Conservation (phyloP, 1,140 invertebrate genomes). For the Agrilus planipennis region DNA sequence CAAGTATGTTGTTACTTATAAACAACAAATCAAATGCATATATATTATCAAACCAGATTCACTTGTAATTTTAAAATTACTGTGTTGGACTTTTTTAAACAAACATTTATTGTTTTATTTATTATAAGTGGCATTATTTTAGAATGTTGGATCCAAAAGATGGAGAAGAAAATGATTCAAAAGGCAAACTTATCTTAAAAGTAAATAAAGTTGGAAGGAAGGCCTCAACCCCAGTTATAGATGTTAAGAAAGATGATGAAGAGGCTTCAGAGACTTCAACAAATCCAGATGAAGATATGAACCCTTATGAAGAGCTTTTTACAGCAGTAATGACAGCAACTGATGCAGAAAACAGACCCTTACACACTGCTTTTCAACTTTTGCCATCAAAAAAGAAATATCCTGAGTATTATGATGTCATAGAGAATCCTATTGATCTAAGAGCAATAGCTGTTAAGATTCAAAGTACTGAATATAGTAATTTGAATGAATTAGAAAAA, state of each 20-base stretch:
- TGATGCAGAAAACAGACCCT: constrained; percentile 60
- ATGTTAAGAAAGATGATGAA: constrained; percentile 39
- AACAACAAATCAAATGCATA: background rate
- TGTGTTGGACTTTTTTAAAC: background rate
- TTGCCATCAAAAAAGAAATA: constrained; percentile 85
- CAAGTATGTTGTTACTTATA: constrained; percentile 23
- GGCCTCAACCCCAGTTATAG: constrained; percentile 28
- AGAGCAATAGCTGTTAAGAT: constrained; percentile 87
- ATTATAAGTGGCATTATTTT: background rate
- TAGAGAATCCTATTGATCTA: constrained; percentile 91
- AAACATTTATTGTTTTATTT: background rate
- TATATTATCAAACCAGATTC: background rate
- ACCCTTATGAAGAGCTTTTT: constrained; percentile 68
- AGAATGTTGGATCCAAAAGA: constrained; percentile 28
- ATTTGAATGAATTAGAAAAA: constrained; percentile 72
- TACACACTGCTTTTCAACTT: constrained; percentile 78
- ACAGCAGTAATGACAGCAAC: constrained; percentile 67
- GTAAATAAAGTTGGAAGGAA: constrained; percentile 29
- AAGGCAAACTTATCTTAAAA: constrained; percentile 24
- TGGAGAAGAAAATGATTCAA: constrained; percentile 42
- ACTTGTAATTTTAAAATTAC: background rate
- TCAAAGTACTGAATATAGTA: constrained; percentile 66
- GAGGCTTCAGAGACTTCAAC: constrained; percentile 60
- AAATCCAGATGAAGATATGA: constrained; percentile 57
- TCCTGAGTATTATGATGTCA: constrained; percentile 94